Base-by-base conservation (phyloP, 1,140 invertebrate species). In the Drosophila lacteicornis region DNA sequence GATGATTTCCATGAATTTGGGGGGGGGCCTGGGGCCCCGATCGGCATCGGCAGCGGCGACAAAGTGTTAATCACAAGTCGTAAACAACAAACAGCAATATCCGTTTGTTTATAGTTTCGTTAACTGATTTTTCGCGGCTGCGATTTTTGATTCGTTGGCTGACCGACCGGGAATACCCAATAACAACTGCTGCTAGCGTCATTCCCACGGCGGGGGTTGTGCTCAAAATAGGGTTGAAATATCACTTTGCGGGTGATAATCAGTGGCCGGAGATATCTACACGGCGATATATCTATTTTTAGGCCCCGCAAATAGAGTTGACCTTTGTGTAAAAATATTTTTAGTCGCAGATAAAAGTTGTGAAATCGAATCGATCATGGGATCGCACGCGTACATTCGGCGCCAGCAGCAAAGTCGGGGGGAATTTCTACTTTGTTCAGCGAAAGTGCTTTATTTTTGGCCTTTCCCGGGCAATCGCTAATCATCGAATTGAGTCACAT, bases 61-160 rank as follows among this genome's bases (percentile, higher is more conserved):
- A 78, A 71, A 56, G 76, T 79, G 66, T 79, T 81, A 85, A 85
- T 81, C 65, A 81, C 69, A 69, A 62, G 63, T 74, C 78, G 77
- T 84, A 73, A 84, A 78, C 82, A 85, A 82, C 74, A 69, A 85
- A 79, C 65, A 67, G 78, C 63, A 63, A 82, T 77, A 75, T 78
- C 71, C 82, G 62, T 76, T 80, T 80, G 69, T 74, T 60, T 83
- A 79, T 80, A 61, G 60, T 51, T 70, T 70, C 36, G 73, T 80
- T 71, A 65, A 86, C 82, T 79, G 69, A 68, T 86, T 81, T 80
- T 43, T 73, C 25, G 60, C 66, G 19, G 43, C 43, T 66, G 51
- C 49, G 33, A 46, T 55, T 63, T 67, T 47, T 46, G 53, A 46
- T 63, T 62, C n/a, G 36, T 45, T 45, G 33, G 33, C 33, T 36